phyloP scores from a whole-genome alignment of 2,113 vertebrate genomes.

The Cercocebus atys region DNA sequence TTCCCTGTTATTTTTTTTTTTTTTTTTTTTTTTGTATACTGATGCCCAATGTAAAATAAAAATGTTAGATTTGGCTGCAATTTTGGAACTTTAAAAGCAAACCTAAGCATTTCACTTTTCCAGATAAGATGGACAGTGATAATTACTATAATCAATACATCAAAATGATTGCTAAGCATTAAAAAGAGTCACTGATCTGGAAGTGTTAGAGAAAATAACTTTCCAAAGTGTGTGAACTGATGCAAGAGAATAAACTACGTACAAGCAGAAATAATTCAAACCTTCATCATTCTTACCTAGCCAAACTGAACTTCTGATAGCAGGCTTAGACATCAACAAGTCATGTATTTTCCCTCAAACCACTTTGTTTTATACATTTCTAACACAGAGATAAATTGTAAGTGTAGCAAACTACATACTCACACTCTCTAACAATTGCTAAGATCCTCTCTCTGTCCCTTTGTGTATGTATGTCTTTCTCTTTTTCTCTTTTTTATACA shows the following conservation, averaged over 20 bases:
- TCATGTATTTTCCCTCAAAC: background rate
- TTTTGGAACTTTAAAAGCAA: conserved; percentile 39
- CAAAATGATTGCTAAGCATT: background rate
- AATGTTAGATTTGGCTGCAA: background rate
- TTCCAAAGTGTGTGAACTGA: background rate
- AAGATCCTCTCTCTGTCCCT: background rate
- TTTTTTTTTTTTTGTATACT: background rate
- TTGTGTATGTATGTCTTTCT: rapidly evolving
- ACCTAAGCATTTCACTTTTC: background rate
- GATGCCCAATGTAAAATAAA: conserved; percentile 17
- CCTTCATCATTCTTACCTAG: background rate
- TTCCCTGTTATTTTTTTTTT: conserved; percentile 12
- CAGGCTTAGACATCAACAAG: background rate
- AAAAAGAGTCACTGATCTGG: background rate
- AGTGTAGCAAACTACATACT: background rate
- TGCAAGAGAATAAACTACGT: background rate
- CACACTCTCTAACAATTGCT: background rate
- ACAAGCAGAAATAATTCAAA: background rate
- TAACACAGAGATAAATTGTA: background rate
- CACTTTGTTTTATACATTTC: background rate
- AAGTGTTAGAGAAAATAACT: background rate
- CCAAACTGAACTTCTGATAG: background rate
- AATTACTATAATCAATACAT: background rate
- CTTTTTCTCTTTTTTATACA: background rate
- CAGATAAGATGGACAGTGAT: background rate